These are phyloP conservation scores for Heterodera filipjevi DNA, from an alignment of 2,888 invertebrate species.

Conservation along the genomic window DNA sequence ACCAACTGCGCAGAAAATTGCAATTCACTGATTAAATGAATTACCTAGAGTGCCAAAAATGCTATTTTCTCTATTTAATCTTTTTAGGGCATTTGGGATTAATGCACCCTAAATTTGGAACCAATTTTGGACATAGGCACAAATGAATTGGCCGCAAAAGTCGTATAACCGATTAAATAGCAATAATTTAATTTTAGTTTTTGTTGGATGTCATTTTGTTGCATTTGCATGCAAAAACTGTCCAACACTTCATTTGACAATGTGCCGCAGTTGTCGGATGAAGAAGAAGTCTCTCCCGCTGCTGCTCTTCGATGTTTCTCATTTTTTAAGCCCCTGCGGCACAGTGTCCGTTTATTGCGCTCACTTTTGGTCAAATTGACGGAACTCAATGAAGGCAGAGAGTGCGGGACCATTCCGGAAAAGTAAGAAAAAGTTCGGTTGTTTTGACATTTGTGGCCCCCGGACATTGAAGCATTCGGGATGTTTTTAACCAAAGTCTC, in stretches of 20 bases:
- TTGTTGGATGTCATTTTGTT: slow-evolving; percentile 30
- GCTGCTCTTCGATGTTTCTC: neutral
- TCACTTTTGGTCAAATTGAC: neutral
- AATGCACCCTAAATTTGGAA: too few species aligned
- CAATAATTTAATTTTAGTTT: slow-evolving; percentile 16
- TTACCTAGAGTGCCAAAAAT: too few species aligned
- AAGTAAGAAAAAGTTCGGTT: too few species aligned
- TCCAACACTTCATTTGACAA: slow-evolving; percentile 19
- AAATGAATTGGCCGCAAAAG: too few species aligned
- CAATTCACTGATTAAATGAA: neutral
- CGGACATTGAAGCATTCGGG: too few species aligned
- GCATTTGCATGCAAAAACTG: slow-evolving; percentile 31
- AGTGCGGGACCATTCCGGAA: neutral
- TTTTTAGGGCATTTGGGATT: too few species aligned
- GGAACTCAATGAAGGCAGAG: neutral
- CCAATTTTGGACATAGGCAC: too few species aligned
- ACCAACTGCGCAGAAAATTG: too few species aligned
- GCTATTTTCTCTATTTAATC: neutral
- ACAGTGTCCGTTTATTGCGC: neutral
- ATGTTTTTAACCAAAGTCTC: too few species aligned
- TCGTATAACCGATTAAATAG: too few species aligned
- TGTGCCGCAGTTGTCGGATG: slow-evolving; percentile 32
- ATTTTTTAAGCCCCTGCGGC: neutral
- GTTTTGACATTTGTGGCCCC: too few species aligned
- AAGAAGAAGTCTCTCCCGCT: slow-evolving; percentile 27